These are phyloP conservation scores for Phylloscopus whistleri DNA, from an alignment of 2,113 vertebrate genomes.

Conservation along the genomic window DNA sequence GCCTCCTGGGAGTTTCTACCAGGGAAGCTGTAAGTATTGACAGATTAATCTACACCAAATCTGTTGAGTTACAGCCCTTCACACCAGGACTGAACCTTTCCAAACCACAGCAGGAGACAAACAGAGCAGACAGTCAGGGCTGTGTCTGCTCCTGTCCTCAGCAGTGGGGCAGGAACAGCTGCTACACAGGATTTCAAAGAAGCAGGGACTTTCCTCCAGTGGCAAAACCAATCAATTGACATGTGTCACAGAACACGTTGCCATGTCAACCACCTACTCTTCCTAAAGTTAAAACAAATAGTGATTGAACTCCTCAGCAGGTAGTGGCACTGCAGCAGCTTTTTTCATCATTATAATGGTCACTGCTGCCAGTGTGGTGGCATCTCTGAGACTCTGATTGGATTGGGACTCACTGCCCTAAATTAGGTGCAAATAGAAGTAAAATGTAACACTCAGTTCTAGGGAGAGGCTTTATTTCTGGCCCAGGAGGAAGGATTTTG, in stretches of 20 bases:
- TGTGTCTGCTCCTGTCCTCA: neutral
- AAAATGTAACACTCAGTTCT: neutral
- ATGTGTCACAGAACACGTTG: neutral
- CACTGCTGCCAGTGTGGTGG: neutral
- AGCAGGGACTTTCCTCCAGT: neutral
- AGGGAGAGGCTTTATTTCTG: neutral
- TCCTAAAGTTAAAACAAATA: neutral
- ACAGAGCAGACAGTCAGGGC: neutral
- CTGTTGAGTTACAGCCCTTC: neutral
- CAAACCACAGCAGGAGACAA: neutral
- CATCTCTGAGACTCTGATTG: neutral
- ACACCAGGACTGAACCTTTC: neutral
- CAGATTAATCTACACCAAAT: neutral
- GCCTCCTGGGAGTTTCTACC: neutral
- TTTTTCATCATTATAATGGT: neutral
- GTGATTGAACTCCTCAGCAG: neutral
- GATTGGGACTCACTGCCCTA: neutral
- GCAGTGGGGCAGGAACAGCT: neutral
- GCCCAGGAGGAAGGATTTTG: neutral
- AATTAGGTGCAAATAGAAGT: neutral
- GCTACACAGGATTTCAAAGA: neutral
- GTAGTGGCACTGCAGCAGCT: neutral
- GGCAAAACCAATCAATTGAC: neutral
- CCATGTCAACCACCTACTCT: neutral
- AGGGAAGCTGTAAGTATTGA: neutral